Base-by-base conservation (phyloP, 2,113 vertebrate genomes). In the Ptilorrhoa leucosticta region DNA sequence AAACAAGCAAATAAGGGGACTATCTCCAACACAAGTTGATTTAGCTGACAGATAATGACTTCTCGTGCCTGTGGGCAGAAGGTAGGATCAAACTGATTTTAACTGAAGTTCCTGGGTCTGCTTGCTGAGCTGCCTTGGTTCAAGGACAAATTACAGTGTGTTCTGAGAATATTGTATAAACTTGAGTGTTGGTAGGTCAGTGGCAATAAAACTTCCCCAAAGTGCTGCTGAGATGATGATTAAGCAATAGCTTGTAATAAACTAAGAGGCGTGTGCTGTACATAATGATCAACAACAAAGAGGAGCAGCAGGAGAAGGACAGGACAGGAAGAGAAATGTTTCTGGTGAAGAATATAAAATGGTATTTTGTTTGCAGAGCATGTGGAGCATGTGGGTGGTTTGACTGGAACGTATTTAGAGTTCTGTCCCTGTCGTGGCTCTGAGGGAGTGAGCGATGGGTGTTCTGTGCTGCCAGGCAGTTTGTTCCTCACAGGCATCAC, bases 361-460 rank as follows among this genome's bases (percentile, higher is more conserved):
- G 71, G 40, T 64, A 71, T 78, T 91, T 81, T 72, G 33, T 76
- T 78, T 70, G 13, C 56, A 75, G 93, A 89, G 81, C 93, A 95
- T 84, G 78, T 93, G 92, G 90, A 87, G 87, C 76, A 68, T 0
- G 87, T 95, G 95, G 92, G 90, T 85, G 90, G 84, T 75, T 96
- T 78, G 81, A 64, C 90, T 96, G 69, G 78, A 94, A 53, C 0
- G 2, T 71, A 33, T 78, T 84, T 87, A 48, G 82, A 70, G 76
- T 73, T 93, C 50, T 91, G 90, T 85, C 78, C 95, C 48, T 79
- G 7, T 58, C 1, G 1, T 63, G 84, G 89, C 73, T 78, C 73
- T 81, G 91, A 96, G 87, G 86, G 79, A 80, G 66, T 39, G 64
- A 89, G 80, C 8, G 2, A 69, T 78, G 89, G 45, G 37, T 83